Base-by-base conservation (phyloP, 92 coral and sea anemone genomes). In the Umimayanthus kanabou region DNA sequence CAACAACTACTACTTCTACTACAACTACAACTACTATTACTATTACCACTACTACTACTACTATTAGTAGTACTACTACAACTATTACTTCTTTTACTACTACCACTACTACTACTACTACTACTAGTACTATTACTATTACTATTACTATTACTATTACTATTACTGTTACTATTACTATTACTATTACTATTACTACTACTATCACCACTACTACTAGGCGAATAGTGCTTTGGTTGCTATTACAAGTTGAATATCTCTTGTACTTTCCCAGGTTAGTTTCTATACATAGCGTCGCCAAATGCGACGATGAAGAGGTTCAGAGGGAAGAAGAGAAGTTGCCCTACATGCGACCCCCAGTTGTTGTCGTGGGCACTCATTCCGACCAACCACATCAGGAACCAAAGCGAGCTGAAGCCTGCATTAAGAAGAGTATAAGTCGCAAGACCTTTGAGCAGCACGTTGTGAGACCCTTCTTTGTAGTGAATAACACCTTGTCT, bases 321-420 rank as follows among this genome's bases (percentile, higher is more conserved):
- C 23, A 58, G 26, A n/a, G 28, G 71, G 81, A 57, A 61, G 85
- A 50, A 9, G 76, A 69, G 23, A 82, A 89, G 26, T 78, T 70
- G 73, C 93, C 98, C 0, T 93, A 94, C 84, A 72, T 91, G 76
- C 91, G 95, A 23, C 98, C 98, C 2, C 98, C 98, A 2, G 95
- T 94, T 18, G 89, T 94, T 45, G 85, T 94, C 4, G 95, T 87
- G 7, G 98, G 98, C 33, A 94, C 95, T 15, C 92, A 94, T 42
- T 90, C 89, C 15, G 98, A 94, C 84, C 25, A 25, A 2, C 93
- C 94, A 6, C 90, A 89, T 74, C 92, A 91, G 88, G 95, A 94
- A 73, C 94, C 95, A 37, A 93, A 85, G 87, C 89, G 91, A 30
- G 92, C 93, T 90, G 98, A 94, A 73, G 82, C 85, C 73, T 80